Evolutionary conservation across 2,797 vertebrate species (phyloP).

Genomic region (Benthosema pterotum): DNA sequence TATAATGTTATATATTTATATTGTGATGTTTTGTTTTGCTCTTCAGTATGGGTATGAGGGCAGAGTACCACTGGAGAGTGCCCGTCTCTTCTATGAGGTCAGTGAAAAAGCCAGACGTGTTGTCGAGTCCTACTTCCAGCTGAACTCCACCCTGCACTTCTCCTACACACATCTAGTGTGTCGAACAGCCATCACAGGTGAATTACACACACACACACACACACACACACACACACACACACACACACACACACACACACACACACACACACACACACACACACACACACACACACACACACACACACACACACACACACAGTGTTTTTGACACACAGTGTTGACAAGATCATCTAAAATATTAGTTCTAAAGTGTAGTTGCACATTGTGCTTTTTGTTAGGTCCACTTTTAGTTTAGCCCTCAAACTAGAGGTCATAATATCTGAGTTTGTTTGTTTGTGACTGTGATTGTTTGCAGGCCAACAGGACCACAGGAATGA

Average conservation of each 20-base stretch:
- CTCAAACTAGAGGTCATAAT: too few relatives aligned
- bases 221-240: neutral
- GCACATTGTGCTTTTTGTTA: too few relatives aligned
- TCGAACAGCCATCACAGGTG: conserved; percentile 92
- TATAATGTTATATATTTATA: too few relatives aligned
- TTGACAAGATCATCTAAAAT: too few relatives aligned
- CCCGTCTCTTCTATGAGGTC: conserved; percentile 92
- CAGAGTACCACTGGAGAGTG: conserved; percentile 87
- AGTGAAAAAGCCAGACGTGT: conserved; percentile 92
- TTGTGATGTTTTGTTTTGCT: neutral
- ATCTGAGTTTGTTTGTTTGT: too few relatives aligned
- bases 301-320: too few relatives aligned
- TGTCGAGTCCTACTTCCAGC: conserved; percentile 92
- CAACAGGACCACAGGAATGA: conserved; percentile 94
- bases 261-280: neutral
- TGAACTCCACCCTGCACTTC: conserved; percentile 95
- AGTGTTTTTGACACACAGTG: too few relatives aligned
- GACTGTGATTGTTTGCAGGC: conserved; percentile 71
- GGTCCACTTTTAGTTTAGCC: too few relatives aligned
- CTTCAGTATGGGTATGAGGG: conserved; percentile 92
- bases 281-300: too few relatives aligned
- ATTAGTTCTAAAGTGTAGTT: too few relatives aligned
- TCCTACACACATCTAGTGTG: conserved; percentile 98
- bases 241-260: conserved; percentile 7
- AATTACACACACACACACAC: conserved; percentile 24